Conservation (phyloP, 2,113 vertebrate species). For the Larimichthys polyactis region DNA sequence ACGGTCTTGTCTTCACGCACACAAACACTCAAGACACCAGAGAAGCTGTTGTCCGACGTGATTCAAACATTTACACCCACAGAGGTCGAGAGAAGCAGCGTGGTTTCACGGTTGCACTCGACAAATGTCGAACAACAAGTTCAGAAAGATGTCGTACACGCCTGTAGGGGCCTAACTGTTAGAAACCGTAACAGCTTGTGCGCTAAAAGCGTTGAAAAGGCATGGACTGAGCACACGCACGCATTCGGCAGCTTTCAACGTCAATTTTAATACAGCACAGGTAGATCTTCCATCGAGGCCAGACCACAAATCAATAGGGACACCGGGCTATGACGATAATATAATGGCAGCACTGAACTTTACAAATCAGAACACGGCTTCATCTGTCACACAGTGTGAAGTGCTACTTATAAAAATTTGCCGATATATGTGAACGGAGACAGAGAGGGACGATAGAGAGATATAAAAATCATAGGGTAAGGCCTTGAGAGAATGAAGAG, state of each 20-base stretch:
- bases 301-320: slow-evolving; percentile 57
- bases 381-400: slow-evolving; percentile 50
- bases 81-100: slow-evolving; percentile 44
- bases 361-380: slow-evolving; percentile 50
- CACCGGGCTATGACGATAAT: slow-evolving; percentile 20
- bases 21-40: slow-evolving; percentile 29
- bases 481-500: background rate
- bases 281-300: slow-evolving; percentile 19
- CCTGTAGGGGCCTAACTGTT: slow-evolving; percentile 26
- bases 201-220: slow-evolving; percentile 18
- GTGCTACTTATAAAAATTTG: slow-evolving; percentile 47
- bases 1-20: slow-evolving; percentile 26
- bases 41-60: slow-evolving; percentile 58
- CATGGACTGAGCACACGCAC: background rate
- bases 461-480: background rate
- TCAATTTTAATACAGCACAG: slow-evolving; percentile 25
- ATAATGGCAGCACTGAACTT: slow-evolving; percentile 42
- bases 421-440: slow-evolving; percentile 4
- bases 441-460: background rate
- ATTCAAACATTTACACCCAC: slow-evolving; percentile 74
- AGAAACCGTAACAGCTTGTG: slow-evolving; percentile 40
- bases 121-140: slow-evolving; percentile 51
- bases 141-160: slow-evolving; percentile 41
- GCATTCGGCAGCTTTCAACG: background rate
- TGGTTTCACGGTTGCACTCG: slow-evolving; percentile 51